Base-by-base conservation (phyloP, 2,113 vertebrate genomes). In the Brevimyrus niger region DNA sequence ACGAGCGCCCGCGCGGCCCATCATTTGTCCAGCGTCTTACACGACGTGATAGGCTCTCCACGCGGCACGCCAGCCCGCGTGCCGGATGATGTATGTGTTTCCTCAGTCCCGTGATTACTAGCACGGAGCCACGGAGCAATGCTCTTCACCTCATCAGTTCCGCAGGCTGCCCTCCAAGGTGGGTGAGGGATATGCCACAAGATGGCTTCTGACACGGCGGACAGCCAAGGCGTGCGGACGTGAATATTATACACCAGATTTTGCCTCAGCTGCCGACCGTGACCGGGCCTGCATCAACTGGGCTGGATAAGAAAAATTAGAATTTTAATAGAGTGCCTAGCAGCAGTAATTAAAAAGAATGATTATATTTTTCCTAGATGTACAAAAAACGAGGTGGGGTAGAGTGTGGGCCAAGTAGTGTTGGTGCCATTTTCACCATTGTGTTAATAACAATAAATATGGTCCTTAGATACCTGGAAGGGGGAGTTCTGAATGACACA, bases 1-100 rank as follows among this genome's bases (percentile, higher is more conserved):
- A 97, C 97, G 96, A 96, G 97, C 97, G 96, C 96, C 96, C 97
- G 97, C 96, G 97, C 96, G 97, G 97, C 96, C 87, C 97, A 94
- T 99, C 98, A 99, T 99, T 99, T 98, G 98, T 99, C 97, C 98
- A 96, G 97, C 96, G 96, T 96, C 96, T 97, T 97, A 98, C 96
- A 96, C 96, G 97, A 97, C 97, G 97, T 97, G 97, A 98, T 97
- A 96, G 97, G 96, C 97, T 97, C 97, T 96, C 48, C 85, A 97
- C 97, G 97, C 95, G 97, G 97, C 97, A 97, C 97, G 97, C 97
- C 98, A 98, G 96, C 97, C 98, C 97, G 95, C 95, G 97, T 97
- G 97, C 97, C 97, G 97, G 96, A 99, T 99, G 98, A 99, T 99
- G 96, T 99, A 99, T 99, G 98, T 99, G 98, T 98, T 99, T 98